Evolutionary conservation across 2,888 invertebrate genomes (phyloP).

Genomic region (Ceraclea dissimilis): DNA sequence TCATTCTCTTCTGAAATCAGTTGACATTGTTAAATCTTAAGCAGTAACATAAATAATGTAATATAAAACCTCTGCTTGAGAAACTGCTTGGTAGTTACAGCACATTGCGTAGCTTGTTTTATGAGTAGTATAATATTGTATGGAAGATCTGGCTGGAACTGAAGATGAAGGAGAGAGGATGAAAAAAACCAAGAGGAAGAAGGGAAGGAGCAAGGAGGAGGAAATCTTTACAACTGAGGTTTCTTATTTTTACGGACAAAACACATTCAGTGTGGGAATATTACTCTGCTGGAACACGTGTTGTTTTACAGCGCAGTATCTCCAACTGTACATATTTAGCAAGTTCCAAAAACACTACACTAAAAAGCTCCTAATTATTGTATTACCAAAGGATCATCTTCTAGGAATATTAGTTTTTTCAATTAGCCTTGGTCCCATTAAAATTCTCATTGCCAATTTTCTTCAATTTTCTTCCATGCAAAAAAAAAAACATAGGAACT

Average conservation of each 20-base stretch:
- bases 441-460: too few relatives aligned
- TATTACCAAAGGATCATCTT: too few relatives aligned
- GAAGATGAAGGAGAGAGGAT: background rate
- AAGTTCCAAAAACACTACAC: too few relatives aligned
- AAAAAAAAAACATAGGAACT: too few relatives aligned
- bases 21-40: background rate
- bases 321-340: background rate
- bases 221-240: constrained; percentile 28
- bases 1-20: background rate
- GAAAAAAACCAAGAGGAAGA: background rate
- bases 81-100: background rate
- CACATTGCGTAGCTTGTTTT: background rate
- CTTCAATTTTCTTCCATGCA: too few relatives aligned
- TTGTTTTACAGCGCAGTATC: background rate
- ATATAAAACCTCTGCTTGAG: background rate
- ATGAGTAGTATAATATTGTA: background rate
- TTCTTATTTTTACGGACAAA: constrained; percentile 27
- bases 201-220: constrained; percentile 14
- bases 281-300: constrained; percentile 18
- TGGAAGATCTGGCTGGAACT: background rate
- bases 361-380: too few relatives aligned
- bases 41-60: background rate
- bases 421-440: too few relatives aligned
- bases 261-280: constrained; percentile 26
- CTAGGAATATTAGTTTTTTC: too few relatives aligned